Evolutionary conservation across 2,888 invertebrate species (phyloP).

Genomic region (Panzeria rudis): DNA sequence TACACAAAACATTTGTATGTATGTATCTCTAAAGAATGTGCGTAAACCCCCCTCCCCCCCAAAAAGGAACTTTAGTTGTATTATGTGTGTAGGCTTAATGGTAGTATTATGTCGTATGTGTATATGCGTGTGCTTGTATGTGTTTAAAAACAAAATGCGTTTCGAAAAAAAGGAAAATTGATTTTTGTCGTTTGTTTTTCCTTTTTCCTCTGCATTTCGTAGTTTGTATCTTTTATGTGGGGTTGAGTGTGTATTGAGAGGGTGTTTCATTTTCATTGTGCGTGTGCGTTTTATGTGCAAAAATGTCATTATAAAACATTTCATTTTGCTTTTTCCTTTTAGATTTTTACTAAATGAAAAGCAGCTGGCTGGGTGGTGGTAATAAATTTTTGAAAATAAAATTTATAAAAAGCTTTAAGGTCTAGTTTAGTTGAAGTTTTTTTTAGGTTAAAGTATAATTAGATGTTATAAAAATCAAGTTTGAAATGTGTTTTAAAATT

Average conservation of each 20-base stretch:
- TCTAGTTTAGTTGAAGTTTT: neutral
- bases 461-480: neutral
- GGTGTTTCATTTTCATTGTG: slow-evolving; percentile 55
- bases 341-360: slow-evolving; percentile 14
- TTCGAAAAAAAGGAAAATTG: slow-evolving; percentile 55
- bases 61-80: slow-evolving; percentile 1
- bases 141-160: slow-evolving; percentile 53
- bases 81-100: neutral
- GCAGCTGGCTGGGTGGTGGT: slow-evolving; percentile 21
- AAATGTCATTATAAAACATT: slow-evolving; percentile 60
- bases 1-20: neutral
- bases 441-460: neutral
- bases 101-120: neutral
- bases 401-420: slow-evolving; percentile 6
- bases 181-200: slow-evolving; percentile 53
- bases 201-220: slow-evolving; percentile 34
- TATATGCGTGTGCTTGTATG: neutral
- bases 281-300: slow-evolving; percentile 71
- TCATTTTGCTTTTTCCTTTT: slow-evolving; percentile 6
- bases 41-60: slow-evolving; percentile 32
- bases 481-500: too few species aligned
- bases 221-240: slow-evolving; percentile 13
- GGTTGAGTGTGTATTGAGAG: slow-evolving; percentile 9
- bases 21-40: slow-evolving; percentile 24
- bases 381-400: slow-evolving; percentile 25